Evolutionary conservation across 2,888 invertebrate genomes (phyloP), one percentile per base, ranked within the genome.

Genomic region (Sinhomidia bicolor): DNA sequence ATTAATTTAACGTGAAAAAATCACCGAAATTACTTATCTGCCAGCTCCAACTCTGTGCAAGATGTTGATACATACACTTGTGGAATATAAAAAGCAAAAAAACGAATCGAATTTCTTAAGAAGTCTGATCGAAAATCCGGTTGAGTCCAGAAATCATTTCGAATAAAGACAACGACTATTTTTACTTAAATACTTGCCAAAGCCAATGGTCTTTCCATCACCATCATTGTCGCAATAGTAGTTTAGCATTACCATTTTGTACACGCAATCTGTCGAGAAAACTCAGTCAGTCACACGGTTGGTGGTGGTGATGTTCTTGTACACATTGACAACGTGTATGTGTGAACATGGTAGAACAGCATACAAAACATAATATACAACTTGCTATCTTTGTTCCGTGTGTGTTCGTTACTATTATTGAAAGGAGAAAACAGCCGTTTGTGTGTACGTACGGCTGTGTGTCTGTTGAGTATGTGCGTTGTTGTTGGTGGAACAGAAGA

Each of bases 81-180:
- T 47, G 47, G 47, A 71, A 47, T 74, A 12, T 7, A 23, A 74
- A 74, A 65, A 36, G 7, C 47, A 12, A 2, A 23, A 74, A 74
- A 65, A 36, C 2, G 32, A 62, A 20, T 41, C 17, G 65, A 17
- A 1, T 32, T 65, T 32, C 36, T 32, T n/a, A 36, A 1, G 0
- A 68, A 68, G 20, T 68, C 20, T 68, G 36, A 68, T 68, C 20
- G 10, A 23, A 7, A 44, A 74, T 74, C 74, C 74, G 47, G 68
- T 68, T 10, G 47, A 44, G 74, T 74, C 74, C 74, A 74, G 74
- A 74, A 74, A 74, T 47, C 47, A 47, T 44, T 36, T 1, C 12
- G 32, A 23, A 10, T 41, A 7, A n/a, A 57, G 6, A 71, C 14
- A n/a, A 32, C 14, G 20, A 41, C 41, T 17, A 23, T 36, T 71